phyloP scores from a whole-genome alignment of 2,888 invertebrate genomes.

The Dynastes tityus region DNA sequence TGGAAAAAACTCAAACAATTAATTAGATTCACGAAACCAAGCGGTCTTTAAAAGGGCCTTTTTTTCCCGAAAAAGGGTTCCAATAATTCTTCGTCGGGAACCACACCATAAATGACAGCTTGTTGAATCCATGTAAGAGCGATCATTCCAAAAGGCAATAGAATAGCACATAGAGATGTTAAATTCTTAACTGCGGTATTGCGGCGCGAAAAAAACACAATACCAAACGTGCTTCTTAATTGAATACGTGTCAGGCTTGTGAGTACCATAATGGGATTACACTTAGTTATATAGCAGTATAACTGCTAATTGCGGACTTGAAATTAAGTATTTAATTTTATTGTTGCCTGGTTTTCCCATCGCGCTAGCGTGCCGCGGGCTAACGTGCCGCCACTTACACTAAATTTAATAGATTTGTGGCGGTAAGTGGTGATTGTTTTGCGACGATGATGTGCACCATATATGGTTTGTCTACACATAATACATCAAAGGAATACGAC shows the following conservation, averaged over 20 bases:
- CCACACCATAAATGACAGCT: background rate
- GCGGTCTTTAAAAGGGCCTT: too few species aligned
- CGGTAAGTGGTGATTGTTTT: background rate
- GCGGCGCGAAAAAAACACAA: constrained; percentile 19
- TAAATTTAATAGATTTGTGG: constrained; percentile 35
- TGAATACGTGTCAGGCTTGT: constrained; percentile 32
- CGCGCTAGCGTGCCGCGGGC: constrained; percentile 7
- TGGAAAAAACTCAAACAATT: too few species aligned
- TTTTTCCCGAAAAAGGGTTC: too few species aligned
- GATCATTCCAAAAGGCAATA: background rate
- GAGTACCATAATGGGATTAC: constrained; percentile 26
- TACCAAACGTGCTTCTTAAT: constrained; percentile 27
- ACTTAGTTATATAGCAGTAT: constrained; percentile 27
- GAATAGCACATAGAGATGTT: constrained; percentile 18
- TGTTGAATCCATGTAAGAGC: constrained; percentile 5
- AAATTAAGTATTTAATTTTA: constrained; percentile 38
- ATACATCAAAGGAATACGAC: background rate
- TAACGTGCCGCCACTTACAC: background rate
- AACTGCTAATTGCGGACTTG: constrained; percentile 25
- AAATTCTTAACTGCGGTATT: constrained; percentile 16
- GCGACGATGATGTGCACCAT: background rate
- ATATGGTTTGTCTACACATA: constrained; percentile 13
- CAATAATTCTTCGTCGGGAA: background rate
- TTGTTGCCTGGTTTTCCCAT: constrained; percentile 32
- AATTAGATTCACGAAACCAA: too few species aligned